Conservation (phyloP, 1,140 invertebrate species). For the Branchinecta lynchi region DNA sequence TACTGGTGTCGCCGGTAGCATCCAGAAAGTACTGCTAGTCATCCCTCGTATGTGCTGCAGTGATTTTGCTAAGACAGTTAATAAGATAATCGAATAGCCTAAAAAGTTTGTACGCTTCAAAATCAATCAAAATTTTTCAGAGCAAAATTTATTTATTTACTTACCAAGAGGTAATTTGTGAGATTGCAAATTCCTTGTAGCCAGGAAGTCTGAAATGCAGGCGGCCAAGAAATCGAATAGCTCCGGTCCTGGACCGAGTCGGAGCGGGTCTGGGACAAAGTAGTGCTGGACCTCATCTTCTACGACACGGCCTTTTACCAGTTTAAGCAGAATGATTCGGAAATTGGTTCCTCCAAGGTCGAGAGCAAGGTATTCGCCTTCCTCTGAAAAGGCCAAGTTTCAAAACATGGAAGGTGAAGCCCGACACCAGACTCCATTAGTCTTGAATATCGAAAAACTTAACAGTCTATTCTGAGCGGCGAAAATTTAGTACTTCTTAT, state of each 20-base stretch:
- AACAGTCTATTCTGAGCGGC: too few species aligned
- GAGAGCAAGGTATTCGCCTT: conserved; percentile 52
- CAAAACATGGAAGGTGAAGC: too few species aligned
- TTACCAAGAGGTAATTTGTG: conserved; percentile 45
- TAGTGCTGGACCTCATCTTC: conserved; percentile 38
- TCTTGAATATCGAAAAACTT: too few species aligned
- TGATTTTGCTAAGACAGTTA: too few species aligned
- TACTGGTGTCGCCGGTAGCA: too few species aligned
- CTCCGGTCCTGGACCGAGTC: conserved; percentile 38
- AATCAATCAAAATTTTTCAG: too few species aligned
- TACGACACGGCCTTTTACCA: conserved; percentile 36
- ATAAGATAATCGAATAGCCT: too few species aligned
- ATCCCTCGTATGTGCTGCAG: too few species aligned
- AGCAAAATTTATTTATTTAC: not conserved
- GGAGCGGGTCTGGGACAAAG: conserved; percentile 39
- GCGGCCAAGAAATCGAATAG: conserved; percentile 60
- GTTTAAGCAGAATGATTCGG: conserved; percentile 46
- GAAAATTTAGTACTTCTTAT: too few species aligned
- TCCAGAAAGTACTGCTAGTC: too few species aligned
- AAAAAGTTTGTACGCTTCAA: too few species aligned
- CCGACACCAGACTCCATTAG: too few species aligned
- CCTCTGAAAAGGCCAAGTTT: conserved; percentile 35
- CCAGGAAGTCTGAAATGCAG: conserved; percentile 53
- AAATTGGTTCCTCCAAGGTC: conserved; percentile 70
- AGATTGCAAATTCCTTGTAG: conserved; percentile 36